phyloP scores from a whole-genome alignment of 1,140 invertebrate species.

The Lepidostoma basale region DNA sequence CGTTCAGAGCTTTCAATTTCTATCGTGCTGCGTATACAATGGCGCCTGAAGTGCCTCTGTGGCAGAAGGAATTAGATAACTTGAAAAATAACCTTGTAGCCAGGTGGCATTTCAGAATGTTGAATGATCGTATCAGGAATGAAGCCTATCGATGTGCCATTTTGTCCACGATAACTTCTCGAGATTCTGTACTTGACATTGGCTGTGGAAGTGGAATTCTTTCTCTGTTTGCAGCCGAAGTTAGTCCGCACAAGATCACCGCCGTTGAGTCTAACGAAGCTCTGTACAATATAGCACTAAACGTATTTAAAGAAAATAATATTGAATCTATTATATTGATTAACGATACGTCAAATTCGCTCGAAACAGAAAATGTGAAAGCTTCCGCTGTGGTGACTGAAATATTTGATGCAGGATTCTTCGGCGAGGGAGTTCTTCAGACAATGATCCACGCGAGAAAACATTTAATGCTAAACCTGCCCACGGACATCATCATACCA shows the following conservation, averaged over 20 bases:
- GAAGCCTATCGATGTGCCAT: conserved; percentile 69
- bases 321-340: background rate
- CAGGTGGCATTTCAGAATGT: conserved; percentile 82
- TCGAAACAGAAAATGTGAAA: background rate
- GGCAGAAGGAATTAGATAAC: conserved; percentile 56
- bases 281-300: conserved; percentile 65
- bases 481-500: conserved; percentile 65
- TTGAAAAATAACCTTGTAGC: conserved; percentile 64
- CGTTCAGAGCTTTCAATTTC: conserved; percentile 52
- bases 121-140: conserved; percentile 77
- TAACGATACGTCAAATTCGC: background rate
- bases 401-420: conserved; percentile 78
- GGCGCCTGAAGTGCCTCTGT: conserved; percentile 49
- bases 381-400: conserved; percentile 65
- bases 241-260: conserved; percentile 63
- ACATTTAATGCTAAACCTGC: conserved; percentile 57
- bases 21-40: conserved; percentile 50
- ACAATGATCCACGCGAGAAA: conserved; percentile 72
- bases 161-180: conserved; percentile 58
- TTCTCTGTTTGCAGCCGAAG: conserved; percentile 67
- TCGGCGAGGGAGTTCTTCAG: conserved; percentile 75
- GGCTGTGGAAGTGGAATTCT: conserved; percentile 76
- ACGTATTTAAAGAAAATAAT: conserved; percentile 19
- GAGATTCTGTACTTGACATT: conserved; percentile 70
- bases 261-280: conserved; percentile 71